phyloP scores from a whole-genome alignment of 2,888 invertebrate species.

The Pyrgus malvae region DNA sequence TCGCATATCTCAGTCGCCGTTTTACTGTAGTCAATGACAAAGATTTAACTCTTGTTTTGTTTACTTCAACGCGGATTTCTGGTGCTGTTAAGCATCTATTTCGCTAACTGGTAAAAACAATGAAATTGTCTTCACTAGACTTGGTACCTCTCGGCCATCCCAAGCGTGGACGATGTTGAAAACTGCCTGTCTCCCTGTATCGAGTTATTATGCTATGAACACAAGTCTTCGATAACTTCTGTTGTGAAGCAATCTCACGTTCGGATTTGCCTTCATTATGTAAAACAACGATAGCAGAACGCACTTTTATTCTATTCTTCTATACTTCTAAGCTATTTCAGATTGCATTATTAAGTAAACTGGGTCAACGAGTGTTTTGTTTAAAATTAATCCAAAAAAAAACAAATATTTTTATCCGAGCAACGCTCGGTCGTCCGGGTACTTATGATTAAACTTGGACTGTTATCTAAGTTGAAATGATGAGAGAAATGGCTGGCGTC shows the following conservation, averaged over 20 bases:
- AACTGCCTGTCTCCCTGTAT: neutral
- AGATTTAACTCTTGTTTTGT: neutral
- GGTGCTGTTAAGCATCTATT: conserved; percentile 1
- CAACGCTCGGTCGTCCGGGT: no score
- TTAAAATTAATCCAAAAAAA: no score
- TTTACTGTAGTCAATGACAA: conserved; percentile 2
- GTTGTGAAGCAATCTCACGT: neutral
- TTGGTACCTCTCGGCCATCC: neutral
- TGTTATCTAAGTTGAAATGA: no score
- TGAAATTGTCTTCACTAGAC: neutral
- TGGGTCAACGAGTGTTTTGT: no score
- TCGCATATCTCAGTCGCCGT: neutral
- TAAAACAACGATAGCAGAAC: neutral
- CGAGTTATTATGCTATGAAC: neutral
- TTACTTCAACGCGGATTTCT: conserved; percentile 1
- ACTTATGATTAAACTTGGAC: no score
- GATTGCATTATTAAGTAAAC: no score
- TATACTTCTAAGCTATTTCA: no score
- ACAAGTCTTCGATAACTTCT: conserved; percentile 1
- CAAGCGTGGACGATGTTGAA: neutral
- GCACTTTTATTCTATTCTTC: neutral
- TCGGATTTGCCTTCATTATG: neutral
- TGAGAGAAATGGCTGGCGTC: no score
- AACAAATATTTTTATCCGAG: no score
- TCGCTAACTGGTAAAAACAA: neutral